Conservation (phyloP, 2,888 invertebrate species). For the Julus scandinavius region DNA sequence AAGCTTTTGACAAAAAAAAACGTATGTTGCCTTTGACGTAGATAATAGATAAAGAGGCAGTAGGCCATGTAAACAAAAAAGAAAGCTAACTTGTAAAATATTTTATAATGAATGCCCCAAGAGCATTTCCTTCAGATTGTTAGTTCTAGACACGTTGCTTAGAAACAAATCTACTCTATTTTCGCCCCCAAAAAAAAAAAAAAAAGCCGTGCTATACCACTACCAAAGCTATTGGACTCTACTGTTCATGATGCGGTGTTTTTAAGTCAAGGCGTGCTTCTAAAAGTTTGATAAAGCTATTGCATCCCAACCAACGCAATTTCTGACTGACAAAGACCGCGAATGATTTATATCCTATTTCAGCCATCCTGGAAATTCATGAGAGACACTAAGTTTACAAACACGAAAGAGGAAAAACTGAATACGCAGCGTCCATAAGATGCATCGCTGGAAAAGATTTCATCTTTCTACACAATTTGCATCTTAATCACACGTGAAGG, state of each 20-base stretch:
- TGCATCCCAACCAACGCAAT: neutral
- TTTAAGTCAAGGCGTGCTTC: neutral
- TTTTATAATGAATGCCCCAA: slow-evolving; percentile 1
- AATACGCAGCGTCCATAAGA: neutral
- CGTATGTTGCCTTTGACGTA: neutral
- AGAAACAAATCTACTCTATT: slow-evolving; percentile 1
- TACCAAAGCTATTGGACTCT: too few relatives aligned
- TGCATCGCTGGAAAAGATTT: neutral
- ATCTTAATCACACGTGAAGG: neutral
- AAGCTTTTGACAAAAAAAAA: neutral
- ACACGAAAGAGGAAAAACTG: neutral
- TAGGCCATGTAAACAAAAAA: neutral
- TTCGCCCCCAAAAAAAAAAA: neutral
- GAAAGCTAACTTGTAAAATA: slow-evolving; percentile 13
- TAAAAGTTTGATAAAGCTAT: neutral
- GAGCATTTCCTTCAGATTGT: neutral
- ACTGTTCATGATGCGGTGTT: neutral
- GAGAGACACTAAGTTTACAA: neutral
- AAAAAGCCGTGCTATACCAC: too few relatives aligned
- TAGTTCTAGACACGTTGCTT: neutral
- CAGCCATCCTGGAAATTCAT: neutral
- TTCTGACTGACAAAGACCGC: neutral
- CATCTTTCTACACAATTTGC: neutral
- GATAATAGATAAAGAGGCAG: neutral
- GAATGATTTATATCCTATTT: neutral